Evolutionary conservation across 2,113 vertebrate species (phyloP).

Genomic region (Oenanthe oenanthe): DNA sequence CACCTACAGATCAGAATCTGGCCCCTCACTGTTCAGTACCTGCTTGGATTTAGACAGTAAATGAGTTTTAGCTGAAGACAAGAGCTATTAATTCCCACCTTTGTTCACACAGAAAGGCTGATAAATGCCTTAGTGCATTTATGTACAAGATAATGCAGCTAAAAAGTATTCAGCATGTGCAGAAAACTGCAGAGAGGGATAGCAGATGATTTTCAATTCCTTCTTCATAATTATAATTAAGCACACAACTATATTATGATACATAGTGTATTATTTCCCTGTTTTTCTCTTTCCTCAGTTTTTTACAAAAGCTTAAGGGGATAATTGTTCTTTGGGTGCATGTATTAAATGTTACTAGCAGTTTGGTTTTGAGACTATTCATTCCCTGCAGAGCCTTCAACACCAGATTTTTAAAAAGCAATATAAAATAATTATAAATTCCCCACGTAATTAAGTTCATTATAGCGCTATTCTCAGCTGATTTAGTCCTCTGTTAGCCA

Average conservation of each 20-base stretch:
- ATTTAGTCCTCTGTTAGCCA: not conserved
- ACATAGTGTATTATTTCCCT: not conserved
- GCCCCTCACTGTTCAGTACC: not conserved
- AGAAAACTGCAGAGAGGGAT: not conserved
- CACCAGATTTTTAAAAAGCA: not conserved
- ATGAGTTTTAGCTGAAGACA: conserved; percentile 20
- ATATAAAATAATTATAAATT: conserved; percentile 58
- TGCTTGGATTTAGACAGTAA: not conserved
- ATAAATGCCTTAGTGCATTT: not conserved
- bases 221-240: conserved; percentile 48
- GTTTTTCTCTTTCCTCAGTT: not conserved
- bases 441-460: not conserved
- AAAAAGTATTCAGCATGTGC: not conserved
- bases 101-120: not conserved
- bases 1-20: not conserved
- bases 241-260: conserved; percentile 2
- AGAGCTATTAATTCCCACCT: conserved; percentile 22
- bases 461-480: not conserved
- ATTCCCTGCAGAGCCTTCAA: conserved; percentile 33
- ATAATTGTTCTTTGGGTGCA: conserved; percentile 29
- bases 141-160: not conserved
- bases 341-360: conserved; percentile 7
- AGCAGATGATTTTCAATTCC: conserved; percentile 1
- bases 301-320: conserved; percentile 25
- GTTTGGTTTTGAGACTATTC: conserved; percentile 28